These are phyloP conservation scores for Saturnia japonica DNA, from an alignment of 2,888 invertebrate species.

Conservation along the genomic window DNA sequence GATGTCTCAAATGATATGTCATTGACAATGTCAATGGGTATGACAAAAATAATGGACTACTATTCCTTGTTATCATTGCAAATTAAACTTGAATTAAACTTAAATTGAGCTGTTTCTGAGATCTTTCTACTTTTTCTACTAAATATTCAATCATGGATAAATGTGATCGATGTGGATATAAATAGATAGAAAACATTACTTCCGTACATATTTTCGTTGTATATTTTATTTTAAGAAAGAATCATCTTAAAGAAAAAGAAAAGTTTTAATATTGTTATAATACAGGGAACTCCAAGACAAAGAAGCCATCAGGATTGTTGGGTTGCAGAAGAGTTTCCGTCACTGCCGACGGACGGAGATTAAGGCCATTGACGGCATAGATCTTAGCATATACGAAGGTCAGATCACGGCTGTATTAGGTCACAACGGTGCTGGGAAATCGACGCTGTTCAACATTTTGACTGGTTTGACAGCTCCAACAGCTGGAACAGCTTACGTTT, in stretches of 20 bases:
- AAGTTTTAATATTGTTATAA: background rate
- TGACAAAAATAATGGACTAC: too few relatives aligned
- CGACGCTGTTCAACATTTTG: constrained; percentile 91
- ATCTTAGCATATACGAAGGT: constrained; percentile 91
- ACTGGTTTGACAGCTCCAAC: constrained; percentile 90
- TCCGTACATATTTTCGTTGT: too few relatives aligned
- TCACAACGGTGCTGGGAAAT: constrained; percentile 94
- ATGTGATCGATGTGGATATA: too few relatives aligned
- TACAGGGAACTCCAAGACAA: constrained; percentile 85
- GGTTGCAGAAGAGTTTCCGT: constrained; percentile 87
- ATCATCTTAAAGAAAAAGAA: background rate
- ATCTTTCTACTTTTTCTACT: too few relatives aligned
- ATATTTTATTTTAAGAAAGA: background rate
- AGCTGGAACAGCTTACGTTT: constrained; percentile 87
- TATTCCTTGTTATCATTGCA: too few relatives aligned
- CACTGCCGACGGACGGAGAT: constrained; percentile 86
- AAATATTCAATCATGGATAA: too few relatives aligned
- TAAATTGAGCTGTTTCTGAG: too few relatives aligned
- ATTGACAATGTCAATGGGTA: too few relatives aligned
- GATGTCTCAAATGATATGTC: too few relatives aligned
- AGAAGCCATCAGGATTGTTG: constrained; percentile 88
- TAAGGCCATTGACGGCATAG: constrained; percentile 89
- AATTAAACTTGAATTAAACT: too few relatives aligned
- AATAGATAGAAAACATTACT: too few relatives aligned
- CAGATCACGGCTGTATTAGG: constrained; percentile 93